These are phyloP conservation scores for Ommatoiulus sabulosus DNA, from an alignment of 2,888 invertebrate species.

Conservation along the genomic window DNA sequence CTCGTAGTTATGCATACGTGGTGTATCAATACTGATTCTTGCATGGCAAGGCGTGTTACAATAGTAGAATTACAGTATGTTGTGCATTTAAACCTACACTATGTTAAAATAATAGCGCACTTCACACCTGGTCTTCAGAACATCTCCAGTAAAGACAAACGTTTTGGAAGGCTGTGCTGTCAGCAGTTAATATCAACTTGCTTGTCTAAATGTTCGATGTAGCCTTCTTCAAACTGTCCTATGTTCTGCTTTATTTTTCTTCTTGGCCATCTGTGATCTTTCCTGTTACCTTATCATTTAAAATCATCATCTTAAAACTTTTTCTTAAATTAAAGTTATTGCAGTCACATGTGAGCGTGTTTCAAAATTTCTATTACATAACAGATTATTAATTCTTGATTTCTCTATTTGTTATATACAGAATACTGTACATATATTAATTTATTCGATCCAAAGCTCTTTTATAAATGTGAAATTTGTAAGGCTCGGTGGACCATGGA, in stretches of 20 bases:
- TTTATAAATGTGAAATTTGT: too few species aligned
- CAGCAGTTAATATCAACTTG: constrained; percentile 13
- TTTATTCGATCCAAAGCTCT: too few species aligned
- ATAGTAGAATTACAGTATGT: constrained; percentile 20
- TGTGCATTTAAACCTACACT: constrained; percentile 16
- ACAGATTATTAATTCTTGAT: too few species aligned
- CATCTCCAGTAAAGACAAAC: constrained; percentile 34
- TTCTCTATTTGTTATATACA: too few species aligned
- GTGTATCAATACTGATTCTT: background rate
- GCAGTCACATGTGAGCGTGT: too few species aligned
- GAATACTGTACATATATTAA: too few species aligned
- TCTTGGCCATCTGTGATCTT: constrained; percentile 7
- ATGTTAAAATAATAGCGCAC: constrained; percentile 25
- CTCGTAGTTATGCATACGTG: background rate
- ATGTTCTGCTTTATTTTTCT: background rate
- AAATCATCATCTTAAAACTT: background rate
- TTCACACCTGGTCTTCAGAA: constrained; percentile 34
- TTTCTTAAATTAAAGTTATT: background rate
- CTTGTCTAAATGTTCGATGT: constrained; percentile 30
- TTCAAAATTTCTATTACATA: too few species aligned
- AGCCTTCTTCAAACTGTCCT: constrained; percentile 47
- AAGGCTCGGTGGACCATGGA: background rate
- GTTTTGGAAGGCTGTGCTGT: constrained; percentile 52
- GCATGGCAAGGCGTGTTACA: constrained; percentile 10
- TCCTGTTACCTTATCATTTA: background rate